Percentiles rank a stretch among this genome's conserved stretches.
Conservation (phyloP, 2,113 vertebrate species). For the Sturnira hondurensis region DNA sequence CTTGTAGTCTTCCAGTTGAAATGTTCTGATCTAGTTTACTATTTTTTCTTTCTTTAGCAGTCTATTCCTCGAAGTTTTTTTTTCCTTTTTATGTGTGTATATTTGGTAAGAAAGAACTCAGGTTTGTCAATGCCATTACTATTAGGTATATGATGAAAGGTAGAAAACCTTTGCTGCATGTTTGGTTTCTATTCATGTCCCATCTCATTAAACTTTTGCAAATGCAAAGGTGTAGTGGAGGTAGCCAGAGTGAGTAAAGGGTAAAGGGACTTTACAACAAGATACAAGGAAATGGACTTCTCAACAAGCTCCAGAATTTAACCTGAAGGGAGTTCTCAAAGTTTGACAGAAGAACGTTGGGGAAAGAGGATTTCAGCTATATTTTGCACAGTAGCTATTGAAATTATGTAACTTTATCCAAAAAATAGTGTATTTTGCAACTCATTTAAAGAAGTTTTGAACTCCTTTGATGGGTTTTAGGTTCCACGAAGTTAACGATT, state of each 20-base stretch:
- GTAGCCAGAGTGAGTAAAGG: not conserved
- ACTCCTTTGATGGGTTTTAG: slow-evolving; percentile 6
- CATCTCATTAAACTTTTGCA: not conserved
- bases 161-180: not conserved
- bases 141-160: not conserved
- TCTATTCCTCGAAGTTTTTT: not conserved
- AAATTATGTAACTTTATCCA: not conserved
- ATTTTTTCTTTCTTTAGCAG: not conserved
- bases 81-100: not conserved
- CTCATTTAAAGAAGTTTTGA: not conserved
- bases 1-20: not conserved
- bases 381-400: not conserved
- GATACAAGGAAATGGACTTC: not conserved
- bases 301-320: not conserved
- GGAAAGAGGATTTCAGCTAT: not conserved
- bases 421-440: not conserved
- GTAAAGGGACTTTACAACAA: not conserved
- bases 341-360: not conserved
- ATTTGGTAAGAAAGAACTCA: not conserved
- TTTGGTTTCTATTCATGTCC: not conserved
- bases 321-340: not conserved
- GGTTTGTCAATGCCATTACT: not conserved
- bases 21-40: not conserved
- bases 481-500: not conserved
- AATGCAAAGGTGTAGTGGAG: not conserved